Conservation (phyloP, 2,113 vertebrate species). For the Pangasianodon hypophthalmus region DNA sequence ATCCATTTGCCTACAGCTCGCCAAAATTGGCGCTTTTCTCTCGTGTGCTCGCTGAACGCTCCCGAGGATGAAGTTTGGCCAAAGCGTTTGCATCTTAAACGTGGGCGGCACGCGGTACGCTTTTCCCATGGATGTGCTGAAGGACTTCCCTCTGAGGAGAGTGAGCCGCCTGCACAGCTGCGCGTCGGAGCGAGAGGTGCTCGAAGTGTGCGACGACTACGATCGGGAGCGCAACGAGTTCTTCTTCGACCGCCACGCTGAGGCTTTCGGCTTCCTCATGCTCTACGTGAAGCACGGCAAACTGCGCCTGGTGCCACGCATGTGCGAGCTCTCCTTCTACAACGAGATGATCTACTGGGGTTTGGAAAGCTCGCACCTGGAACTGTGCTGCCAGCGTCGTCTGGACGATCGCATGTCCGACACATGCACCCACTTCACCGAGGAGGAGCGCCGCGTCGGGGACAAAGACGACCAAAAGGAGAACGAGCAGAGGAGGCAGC, state of each 20-base stretch:
- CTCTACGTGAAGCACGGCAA: slow-evolving; percentile 91
- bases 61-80: slow-evolving; percentile 79
- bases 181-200: slow-evolving; percentile 88
- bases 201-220: slow-evolving; percentile 96
- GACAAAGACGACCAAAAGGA: slow-evolving; percentile 54
- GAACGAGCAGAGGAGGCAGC: slow-evolving; percentile 33
- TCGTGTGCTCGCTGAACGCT: not conserved
- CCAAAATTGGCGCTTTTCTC: not conserved
- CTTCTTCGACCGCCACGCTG: slow-evolving; percentile 95
- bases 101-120: slow-evolving; percentile 91
- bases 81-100: slow-evolving; percentile 82
- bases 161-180: slow-evolving; percentile 90
- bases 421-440: slow-evolving; percentile 83
- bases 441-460: slow-evolving; percentile 72
- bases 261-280: slow-evolving; percentile 94
- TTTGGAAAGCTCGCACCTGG: slow-evolving; percentile 87
- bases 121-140: slow-evolving; percentile 85
- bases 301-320: slow-evolving; percentile 89
- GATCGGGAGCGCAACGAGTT: slow-evolving; percentile 93
- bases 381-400: slow-evolving; percentile 92
- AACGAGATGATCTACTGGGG: slow-evolving; percentile 97
- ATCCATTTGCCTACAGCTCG: not conserved
- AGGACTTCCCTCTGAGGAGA: slow-evolving; percentile 88
- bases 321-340: slow-evolving; percentile 97
- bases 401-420: slow-evolving; percentile 92